A percentile compares a stretch with the other conserved stretches of the same genome.
phyloP scores from a whole-genome alignment of 2,888 invertebrate genomes.

The Meghimatium bilineatum region DNA sequence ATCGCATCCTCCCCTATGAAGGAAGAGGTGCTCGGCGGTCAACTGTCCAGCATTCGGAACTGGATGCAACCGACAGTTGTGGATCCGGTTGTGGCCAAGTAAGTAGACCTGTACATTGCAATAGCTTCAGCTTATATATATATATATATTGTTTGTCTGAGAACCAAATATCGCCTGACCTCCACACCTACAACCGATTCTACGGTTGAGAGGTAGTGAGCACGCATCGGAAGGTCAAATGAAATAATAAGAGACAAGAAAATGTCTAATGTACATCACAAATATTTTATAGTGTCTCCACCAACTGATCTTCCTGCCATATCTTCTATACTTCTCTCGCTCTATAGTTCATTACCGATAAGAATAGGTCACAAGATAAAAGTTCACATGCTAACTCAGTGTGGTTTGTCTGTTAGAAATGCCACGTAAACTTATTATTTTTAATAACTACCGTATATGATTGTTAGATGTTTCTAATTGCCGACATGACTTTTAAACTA shows the following conservation, averaged over 20 bases:
- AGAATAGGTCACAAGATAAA: conserved; percentile 18
- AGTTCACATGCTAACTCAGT: not conserved
- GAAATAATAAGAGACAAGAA: too few relatives aligned
- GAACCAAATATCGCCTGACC: too few relatives aligned
- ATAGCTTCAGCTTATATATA: too few relatives aligned
- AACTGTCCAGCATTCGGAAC: conserved; percentile 71
- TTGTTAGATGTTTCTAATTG: not conserved
- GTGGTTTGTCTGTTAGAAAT: conserved; percentile 12
- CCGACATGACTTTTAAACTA: not conserved
- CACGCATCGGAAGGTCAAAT: too few relatives aligned
- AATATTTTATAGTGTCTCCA: not conserved
- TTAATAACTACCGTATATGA: not conserved
- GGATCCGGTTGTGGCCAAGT: conserved; percentile 61
- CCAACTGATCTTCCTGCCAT: not conserved
- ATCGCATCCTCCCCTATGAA: conserved; percentile 62
- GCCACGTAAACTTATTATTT: not conserved
- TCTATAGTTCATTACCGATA: not conserved
- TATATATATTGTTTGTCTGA: too few relatives aligned
- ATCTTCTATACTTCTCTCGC: not conserved
- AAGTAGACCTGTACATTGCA: conserved; percentile 4
- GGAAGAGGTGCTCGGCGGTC: conserved; percentile 68
- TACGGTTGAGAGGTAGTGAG: too few relatives aligned
- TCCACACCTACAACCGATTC: too few relatives aligned
- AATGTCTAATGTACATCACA: not conserved
- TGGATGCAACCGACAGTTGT: conserved; percentile 77